A percentile compares a stretch with the other conserved stretches of the same genome.
Conservation (phyloP, 2,888 invertebrate species). For the Falcaria lacertinaria region DNA sequence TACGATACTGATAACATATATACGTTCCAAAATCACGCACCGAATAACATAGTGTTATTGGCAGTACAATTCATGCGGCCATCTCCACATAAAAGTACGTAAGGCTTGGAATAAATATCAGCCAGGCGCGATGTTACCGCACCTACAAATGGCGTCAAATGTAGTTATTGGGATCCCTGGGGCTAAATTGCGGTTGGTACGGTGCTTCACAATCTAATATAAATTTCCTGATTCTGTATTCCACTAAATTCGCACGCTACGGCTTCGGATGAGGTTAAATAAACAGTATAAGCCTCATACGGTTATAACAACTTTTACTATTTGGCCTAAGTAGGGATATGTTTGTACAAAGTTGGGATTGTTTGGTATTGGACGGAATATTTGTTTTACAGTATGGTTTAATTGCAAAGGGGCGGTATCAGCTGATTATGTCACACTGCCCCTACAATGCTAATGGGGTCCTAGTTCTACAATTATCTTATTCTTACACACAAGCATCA, state of each 20-base stretch:
- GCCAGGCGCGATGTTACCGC: conserved; percentile 13
- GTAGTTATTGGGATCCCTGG: conserved; percentile 44
- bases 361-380: neutral
- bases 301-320: conserved; percentile 3
- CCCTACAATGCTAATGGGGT: too few relatives aligned
- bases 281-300: conserved; percentile 11
- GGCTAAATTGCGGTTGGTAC: conserved; percentile 41
- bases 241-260: conserved; percentile 21
- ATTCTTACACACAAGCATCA: too few relatives aligned
- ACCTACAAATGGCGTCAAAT: conserved; percentile 43
- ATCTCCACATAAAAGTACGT: neutral
- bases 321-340: neutral
- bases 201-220: conserved; percentile 42
- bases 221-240: conserved; percentile 39
- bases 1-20: conserved; percentile 1
- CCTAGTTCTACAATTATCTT: too few relatives aligned
- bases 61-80: conserved; percentile 21
- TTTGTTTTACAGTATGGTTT: neutral
- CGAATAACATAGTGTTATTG: conserved; percentile 21
- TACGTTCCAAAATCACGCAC: neutral
- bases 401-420: neutral
- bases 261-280: conserved; percentile 19
- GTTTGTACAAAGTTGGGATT: neutral
- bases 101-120: neutral
- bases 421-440: neutral